A percentile compares a stretch with the other conserved stretches of the same genome.
These are phyloP conservation scores for Labroides dimidiatus DNA, from an alignment of 2,797 vertebrate genomes.

Conservation along the genomic window DNA sequence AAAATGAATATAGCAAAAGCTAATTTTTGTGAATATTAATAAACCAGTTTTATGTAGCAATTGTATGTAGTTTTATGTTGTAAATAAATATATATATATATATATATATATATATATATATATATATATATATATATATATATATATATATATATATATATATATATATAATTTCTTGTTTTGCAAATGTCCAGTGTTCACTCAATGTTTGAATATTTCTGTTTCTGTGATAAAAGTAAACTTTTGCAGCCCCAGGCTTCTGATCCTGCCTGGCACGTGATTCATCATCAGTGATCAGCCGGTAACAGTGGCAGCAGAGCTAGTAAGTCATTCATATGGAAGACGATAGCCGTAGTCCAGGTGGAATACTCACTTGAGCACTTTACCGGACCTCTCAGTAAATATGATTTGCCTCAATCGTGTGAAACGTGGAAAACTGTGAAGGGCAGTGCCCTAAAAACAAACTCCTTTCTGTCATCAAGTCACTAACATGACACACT, in stretches of 20 bases:
- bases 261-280: slow-evolving; percentile 52
- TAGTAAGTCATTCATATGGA: slow-evolving; percentile 70
- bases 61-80: too few species aligned
- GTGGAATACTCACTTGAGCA: slow-evolving; percentile 68
- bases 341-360: slow-evolving; percentile 74
- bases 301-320: slow-evolving; percentile 67
- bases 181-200: slow-evolving; percentile 15
- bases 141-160: too few species aligned
- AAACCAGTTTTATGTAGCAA: slow-evolving; percentile 52
- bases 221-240: slow-evolving; percentile 11
- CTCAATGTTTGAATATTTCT: not conserved
- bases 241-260: slow-evolving; percentile 24
- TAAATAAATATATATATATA: too few species aligned
- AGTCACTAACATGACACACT: slow-evolving; percentile 42
- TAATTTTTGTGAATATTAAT: slow-evolving; percentile 42
- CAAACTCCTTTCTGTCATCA: slow-evolving; percentile 9
- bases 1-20: slow-evolving; percentile 15
- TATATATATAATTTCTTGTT: slow-evolving; percentile 28
- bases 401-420: not conserved
- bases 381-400: slow-evolving; percentile 39
- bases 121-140: too few species aligned
- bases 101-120: too few species aligned
- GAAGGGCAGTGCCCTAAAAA: slow-evolving; percentile 17
- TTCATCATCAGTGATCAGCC: slow-evolving; percentile 68
- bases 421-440: slow-evolving; percentile 8